phyloP scores from a whole-genome alignment of 2,113 vertebrate genomes.

The Muscicapa adusta region DNA sequence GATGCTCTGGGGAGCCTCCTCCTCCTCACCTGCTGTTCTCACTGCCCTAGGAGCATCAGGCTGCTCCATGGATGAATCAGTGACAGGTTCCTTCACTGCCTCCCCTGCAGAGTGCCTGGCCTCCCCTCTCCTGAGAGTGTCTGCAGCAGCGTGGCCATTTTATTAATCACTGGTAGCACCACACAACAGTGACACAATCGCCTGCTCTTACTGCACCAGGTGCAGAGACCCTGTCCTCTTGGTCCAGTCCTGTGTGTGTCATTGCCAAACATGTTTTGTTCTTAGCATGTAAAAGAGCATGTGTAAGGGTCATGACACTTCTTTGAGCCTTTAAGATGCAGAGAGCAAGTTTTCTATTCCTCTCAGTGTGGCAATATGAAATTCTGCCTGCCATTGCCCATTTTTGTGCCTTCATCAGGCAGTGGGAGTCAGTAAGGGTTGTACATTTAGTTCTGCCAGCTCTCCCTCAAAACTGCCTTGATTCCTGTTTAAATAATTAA shows the following conservation, averaged over 20 bases:
- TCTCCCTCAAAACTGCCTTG: neutral
- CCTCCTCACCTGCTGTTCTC: neutral
- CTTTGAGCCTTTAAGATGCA: neutral
- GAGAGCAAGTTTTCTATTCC: neutral
- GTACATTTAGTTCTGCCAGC: neutral
- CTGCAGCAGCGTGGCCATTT: neutral
- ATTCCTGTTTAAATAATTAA: neutral
- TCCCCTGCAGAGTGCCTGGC: neutral
- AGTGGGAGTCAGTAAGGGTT: neutral
- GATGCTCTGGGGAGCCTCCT: neutral
- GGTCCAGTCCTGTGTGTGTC: rapidly evolving
- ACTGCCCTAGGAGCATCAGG: neutral
- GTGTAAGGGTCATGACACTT: neutral
- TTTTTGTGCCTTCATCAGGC: neutral
- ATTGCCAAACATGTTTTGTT: neutral
- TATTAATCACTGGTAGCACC: neutral
- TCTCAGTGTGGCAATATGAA: neutral
- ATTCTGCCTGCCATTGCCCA: neutral
- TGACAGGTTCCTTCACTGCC: neutral
- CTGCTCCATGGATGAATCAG: neutral
- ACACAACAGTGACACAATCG: rapidly evolving
- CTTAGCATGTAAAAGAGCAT: neutral
- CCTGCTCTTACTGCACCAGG: neutral
- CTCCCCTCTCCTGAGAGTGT: neutral
- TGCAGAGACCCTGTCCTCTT: neutral